Evolutionary conservation across 2,113 vertebrate species (phyloP).

Genomic region (Thomomys bottae): DNA sequence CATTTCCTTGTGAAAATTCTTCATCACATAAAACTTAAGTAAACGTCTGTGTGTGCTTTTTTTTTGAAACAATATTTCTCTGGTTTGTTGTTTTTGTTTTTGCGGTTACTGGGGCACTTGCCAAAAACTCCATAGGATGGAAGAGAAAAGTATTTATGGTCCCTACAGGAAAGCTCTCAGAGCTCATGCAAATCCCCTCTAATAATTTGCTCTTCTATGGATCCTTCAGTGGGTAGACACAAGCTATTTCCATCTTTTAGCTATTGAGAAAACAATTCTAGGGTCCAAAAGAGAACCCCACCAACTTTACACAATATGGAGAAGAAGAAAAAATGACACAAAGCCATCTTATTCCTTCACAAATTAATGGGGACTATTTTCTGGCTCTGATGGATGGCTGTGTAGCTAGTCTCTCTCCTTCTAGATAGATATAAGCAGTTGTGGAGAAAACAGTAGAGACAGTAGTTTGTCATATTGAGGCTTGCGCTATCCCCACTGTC

Average conservation of each 20-base stretch:
- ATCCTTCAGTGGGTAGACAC: background rate
- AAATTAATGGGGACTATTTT: too few relatives aligned
- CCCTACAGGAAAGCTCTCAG: background rate
- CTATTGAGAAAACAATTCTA: background rate
- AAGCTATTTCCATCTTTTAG: background rate
- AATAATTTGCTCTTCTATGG: too few relatives aligned
- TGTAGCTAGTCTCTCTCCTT: background rate
- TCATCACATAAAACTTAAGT: too few relatives aligned
- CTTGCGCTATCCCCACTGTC: background rate
- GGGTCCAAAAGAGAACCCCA: too few relatives aligned
- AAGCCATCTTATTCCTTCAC: background rate
- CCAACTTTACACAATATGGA: background rate
- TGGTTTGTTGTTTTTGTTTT: too few relatives aligned
- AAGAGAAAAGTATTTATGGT: background rate
- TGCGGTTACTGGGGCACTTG: too few relatives aligned
- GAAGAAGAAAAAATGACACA: background rate
- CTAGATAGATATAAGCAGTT: background rate
- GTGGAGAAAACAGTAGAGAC: background rate
- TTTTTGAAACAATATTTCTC: too few relatives aligned
- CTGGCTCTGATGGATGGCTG: too few relatives aligned
- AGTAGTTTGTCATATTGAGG: too few relatives aligned
- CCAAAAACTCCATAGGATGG: background rate
- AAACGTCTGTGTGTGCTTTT: too few relatives aligned
- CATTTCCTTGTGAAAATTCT: too few relatives aligned
- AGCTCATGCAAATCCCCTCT: background rate